phyloP scores from a whole-genome alignment of 2,888 invertebrate genomes.

The Amphiduros pacificus region DNA sequence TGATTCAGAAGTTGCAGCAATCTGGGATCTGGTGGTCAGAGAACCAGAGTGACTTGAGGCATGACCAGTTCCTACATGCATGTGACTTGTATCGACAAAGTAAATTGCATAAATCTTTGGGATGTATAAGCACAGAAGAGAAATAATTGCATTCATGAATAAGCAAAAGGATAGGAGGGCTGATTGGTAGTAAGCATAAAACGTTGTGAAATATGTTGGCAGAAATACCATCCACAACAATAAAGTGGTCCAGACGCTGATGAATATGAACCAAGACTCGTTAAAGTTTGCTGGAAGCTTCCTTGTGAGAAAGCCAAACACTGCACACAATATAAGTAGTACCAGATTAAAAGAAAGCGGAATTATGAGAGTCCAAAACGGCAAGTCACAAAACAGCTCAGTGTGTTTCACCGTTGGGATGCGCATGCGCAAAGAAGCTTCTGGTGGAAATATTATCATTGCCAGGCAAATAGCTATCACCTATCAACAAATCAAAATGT shows the following conservation, averaged over 20 bases:
- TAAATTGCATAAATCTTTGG: constrained; percentile 26
- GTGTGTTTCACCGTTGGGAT: constrained; percentile 35
- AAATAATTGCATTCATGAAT: constrained; percentile 23
- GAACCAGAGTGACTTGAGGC: too few relatives aligned
- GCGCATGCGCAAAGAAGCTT: constrained; percentile 29
- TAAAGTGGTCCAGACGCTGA: constrained; percentile 26
- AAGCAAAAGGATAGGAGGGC: constrained; percentile 20
- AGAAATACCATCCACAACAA: constrained; percentile 28
- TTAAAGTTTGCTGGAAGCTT: constrained; percentile 30
- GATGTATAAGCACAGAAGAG: constrained; percentile 21
- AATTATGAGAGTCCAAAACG: constrained; percentile 34
- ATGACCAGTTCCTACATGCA: too few relatives aligned
- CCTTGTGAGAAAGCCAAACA: constrained; percentile 25
- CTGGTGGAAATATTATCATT: too few relatives aligned
- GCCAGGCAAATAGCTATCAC: too few relatives aligned
- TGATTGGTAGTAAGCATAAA: constrained; percentile 17
- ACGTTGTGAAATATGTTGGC: constrained; percentile 24
- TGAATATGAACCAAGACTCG: constrained; percentile 30
- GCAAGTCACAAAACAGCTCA: constrained; percentile 38
- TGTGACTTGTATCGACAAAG: constrained; percentile 13
- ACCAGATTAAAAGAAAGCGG: constrained; percentile 33
- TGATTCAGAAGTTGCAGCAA: too few relatives aligned
- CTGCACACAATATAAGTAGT: constrained; percentile 19
- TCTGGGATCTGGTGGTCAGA: too few relatives aligned
- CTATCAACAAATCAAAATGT: too few relatives aligned